Evolutionary conservation across 64 coral and sea anemone genomes (phyloP).

Genomic region (Porites australiensis): DNA sequence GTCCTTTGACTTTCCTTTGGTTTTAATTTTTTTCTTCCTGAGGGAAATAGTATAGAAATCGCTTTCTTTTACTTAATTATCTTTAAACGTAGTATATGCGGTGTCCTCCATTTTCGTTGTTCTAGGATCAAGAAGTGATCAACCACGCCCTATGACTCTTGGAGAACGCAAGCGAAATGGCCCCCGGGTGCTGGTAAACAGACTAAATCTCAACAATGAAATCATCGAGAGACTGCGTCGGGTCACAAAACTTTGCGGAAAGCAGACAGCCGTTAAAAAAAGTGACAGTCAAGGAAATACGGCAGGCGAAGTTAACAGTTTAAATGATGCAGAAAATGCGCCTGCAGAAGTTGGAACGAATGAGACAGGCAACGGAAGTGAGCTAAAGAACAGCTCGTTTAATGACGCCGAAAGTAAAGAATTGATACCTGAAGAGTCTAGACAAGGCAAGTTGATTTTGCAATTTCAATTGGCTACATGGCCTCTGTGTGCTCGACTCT

Average conservation of each 20-base stretch:
- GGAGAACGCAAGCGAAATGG: conserved; percentile 20
- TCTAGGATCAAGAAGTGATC: background rate
- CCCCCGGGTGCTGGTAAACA: conserved; percentile 5
- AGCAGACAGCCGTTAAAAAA: background rate
- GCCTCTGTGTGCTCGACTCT: no score
- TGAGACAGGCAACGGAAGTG: background rate
- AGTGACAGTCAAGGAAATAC: background rate
- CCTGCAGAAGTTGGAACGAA: background rate
- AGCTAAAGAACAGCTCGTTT: background rate
- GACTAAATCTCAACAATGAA: conserved; percentile 2
- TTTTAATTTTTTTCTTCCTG: no score
- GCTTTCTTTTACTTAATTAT: no score
- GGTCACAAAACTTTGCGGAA: background rate
- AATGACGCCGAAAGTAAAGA: background rate
- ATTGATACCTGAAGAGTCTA: background rate
- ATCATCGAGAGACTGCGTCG: conserved; percentile 21
- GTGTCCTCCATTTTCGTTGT: background rate
- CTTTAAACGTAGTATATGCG: no score
- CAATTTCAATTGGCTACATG: no score
- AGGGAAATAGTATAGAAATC: no score
- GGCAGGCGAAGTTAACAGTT: no score
- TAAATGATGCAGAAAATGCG: background rate
- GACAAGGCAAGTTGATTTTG: background rate
- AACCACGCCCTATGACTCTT: background rate
- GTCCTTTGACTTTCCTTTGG: no score